Evolutionary conservation across 2,113 vertebrate species (phyloP).

Genomic region (Ginglymostoma cirratum): DNA sequence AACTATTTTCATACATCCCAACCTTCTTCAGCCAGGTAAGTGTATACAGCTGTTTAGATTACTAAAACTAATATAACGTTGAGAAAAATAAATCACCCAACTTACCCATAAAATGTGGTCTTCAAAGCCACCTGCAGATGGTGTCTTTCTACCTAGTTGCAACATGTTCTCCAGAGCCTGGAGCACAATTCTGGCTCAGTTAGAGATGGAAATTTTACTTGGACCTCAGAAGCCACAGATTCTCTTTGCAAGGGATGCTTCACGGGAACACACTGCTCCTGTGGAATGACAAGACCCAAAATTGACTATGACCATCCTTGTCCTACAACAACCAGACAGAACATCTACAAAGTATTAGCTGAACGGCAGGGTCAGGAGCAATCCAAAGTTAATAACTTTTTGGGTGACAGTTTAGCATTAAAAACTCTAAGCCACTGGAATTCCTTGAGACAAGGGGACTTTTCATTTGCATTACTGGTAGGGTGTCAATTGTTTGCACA

Average conservation of each 20-base stretch:
- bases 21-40: background rate
- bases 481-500: background rate
- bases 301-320: background rate
- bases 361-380: background rate
- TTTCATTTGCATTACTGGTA: background rate
- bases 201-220: background rate
- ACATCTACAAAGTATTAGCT: background rate
- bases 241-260: background rate
- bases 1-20: background rate
- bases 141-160: background rate
- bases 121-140: background rate
- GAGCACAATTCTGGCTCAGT: background rate
- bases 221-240: background rate
- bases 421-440: background rate
- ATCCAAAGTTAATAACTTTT: background rate
- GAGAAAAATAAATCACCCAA: conserved; percentile 5
- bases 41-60: background rate
- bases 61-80: background rate
- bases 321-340: background rate
- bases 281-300: background rate
- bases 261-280: background rate
- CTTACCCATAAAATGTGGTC: background rate
- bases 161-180: background rate
- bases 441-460: background rate
- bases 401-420: background rate